phyloP scores from a whole-genome alignment of 2,113 vertebrate species.

The Chamaetylas fuelleborni region DNA sequence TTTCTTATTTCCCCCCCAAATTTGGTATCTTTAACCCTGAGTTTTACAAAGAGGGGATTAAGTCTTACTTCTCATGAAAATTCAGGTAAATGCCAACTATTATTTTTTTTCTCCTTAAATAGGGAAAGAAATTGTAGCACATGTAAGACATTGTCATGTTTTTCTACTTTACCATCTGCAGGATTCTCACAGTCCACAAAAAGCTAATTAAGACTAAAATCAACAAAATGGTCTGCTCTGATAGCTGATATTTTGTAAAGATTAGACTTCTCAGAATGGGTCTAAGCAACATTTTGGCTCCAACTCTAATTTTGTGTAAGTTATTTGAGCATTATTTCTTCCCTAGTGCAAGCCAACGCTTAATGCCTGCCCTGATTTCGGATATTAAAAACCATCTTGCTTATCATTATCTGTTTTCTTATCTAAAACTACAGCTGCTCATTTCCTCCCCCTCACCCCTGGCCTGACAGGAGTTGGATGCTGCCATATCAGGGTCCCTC shows the following conservation, averaged over 20 bases:
- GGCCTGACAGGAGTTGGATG: not conserved
- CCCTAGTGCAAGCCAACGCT: not conserved
- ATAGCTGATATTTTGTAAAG: not conserved
- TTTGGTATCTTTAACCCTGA: not conserved
- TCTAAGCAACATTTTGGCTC: not conserved
- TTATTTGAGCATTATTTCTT: not conserved
- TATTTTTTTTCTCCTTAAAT: not conserved
- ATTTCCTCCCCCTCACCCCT: not conserved
- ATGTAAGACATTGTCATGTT: rapidly evolving
- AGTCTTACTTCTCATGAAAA: not conserved
- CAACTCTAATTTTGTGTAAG: not conserved
- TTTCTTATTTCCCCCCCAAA: not conserved
- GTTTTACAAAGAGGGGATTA: not conserved
- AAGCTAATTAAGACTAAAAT: not conserved
- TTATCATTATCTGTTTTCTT: not conserved
- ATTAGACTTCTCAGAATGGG: not conserved
- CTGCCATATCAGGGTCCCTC: not conserved
- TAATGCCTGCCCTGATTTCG: not conserved
- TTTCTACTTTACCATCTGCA: not conserved
- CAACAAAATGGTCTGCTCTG: not conserved
- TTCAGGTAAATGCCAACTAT: not conserved
- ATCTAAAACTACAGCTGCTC: not conserved
- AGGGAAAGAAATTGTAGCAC: not conserved
- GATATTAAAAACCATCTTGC: not conserved
- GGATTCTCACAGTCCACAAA: not conserved